Evolutionary conservation across 2,797 vertebrate species (phyloP).

Genomic region (Gouania willdenowi): DNA sequence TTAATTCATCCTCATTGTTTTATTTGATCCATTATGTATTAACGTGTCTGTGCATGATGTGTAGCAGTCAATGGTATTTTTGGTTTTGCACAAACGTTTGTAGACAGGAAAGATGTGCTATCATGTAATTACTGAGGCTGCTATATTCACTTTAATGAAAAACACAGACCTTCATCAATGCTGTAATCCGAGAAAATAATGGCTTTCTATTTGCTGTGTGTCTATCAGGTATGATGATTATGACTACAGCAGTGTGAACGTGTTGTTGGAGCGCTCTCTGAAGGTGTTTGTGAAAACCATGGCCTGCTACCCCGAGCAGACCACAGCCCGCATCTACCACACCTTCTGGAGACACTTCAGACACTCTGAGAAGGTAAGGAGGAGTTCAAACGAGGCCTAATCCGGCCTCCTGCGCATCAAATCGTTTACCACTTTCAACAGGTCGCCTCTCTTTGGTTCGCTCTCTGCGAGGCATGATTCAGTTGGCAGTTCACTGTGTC

Average conservation of each 20-base stretch:
- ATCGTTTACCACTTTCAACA: conserved; percentile 38
- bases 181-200: no score
- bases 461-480: conserved; percentile 9
- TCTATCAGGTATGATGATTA: conserved; percentile 89
- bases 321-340: conserved; percentile 80
- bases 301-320: conserved; percentile 93
- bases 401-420: conserved; percentile 9
- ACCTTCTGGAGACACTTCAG: conserved; percentile 93
- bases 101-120: no score
- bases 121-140: no score
- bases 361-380: conserved; percentile 92
- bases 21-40: no score
- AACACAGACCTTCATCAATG: no score
- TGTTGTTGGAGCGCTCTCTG: conserved; percentile 87
- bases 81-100: no score
- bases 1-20: no score
- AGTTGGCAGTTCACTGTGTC: conserved; percentile 29
- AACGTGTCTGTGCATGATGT: no score
- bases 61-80: no score
- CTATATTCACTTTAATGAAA: no score
- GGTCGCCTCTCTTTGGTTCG: conserved; percentile 1
- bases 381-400: conserved; percentile 2
- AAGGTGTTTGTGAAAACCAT: conserved; percentile 94
- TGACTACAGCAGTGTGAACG: conserved; percentile 91
- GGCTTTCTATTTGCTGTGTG: no score